Evolutionary conservation across 2,888 invertebrate genomes (phyloP).

Genomic region (Plebejus anna): DNA sequence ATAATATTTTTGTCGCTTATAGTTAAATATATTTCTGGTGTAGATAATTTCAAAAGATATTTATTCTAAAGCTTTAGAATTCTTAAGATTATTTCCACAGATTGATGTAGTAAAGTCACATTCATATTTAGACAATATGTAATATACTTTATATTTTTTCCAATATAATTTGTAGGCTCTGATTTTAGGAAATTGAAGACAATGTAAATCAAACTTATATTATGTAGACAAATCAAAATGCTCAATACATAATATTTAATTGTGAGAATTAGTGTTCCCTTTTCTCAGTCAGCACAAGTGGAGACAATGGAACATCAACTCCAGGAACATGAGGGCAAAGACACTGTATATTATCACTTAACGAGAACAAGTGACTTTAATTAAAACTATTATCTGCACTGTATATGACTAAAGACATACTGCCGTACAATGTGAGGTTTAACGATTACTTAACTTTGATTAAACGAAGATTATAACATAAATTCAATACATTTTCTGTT

Average conservation of each 20-base stretch:
- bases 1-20: too few species aligned
- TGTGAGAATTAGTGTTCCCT: constrained; percentile 3
- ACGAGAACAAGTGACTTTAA: constrained; percentile 76
- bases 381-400: constrained; percentile 60
- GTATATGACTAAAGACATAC: neutral
- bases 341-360: constrained; percentile 65
- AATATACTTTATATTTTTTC: too few species aligned
- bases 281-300: constrained; percentile 43
- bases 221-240: neutral
- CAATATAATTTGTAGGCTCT: too few species aligned
- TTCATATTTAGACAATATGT: too few species aligned
- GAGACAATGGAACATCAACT: constrained; percentile 47
- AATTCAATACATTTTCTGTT: too few species aligned
- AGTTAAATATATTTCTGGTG: too few species aligned
- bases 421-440: neutral
- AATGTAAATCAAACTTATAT: too few species aligned
- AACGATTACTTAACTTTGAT: neutral
- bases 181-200: too few species aligned
- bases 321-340: constrained; percentile 59
- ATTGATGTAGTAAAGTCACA: too few species aligned
- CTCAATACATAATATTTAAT: neutral
- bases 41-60: too few species aligned
- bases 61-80: too few species aligned
- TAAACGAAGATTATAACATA: neutral
- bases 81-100: too few species aligned